These are phyloP conservation scores for Typhlichthys subterraneus DNA, from an alignment of 2,797 vertebrate genomes.

Conservation along the genomic window DNA sequence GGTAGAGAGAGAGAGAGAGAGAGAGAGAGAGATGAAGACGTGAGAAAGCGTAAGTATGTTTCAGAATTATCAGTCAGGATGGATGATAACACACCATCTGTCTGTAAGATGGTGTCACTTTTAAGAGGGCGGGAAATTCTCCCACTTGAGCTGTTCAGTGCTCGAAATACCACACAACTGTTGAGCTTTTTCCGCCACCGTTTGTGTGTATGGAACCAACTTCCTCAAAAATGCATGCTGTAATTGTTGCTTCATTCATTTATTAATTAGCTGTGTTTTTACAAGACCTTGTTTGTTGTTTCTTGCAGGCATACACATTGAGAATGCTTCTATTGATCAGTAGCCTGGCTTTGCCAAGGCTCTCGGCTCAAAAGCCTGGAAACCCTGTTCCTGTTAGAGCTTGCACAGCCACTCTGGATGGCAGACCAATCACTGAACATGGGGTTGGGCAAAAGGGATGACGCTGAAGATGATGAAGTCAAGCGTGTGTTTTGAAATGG, in stretches of 20 bases:
- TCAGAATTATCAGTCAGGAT: conserved; percentile 34
- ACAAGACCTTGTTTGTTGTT: too few species aligned
- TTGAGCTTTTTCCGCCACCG: conserved; percentile 42
- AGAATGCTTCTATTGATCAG: too few species aligned
- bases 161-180: conserved; percentile 30
- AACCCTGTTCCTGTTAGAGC: too few species aligned
- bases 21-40: neutral
- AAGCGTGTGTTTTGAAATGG: too few species aligned
- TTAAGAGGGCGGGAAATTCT: conserved; percentile 51
- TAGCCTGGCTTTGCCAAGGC: too few species aligned
- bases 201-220: conserved; percentile 50
- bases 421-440: too few species aligned
- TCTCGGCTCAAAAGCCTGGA: too few species aligned
- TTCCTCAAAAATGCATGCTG: conserved; percentile 15
- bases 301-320: too few species aligned
- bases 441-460: too few species aligned
- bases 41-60: conserved; percentile 30
- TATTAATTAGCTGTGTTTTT: too few species aligned
- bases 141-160: conserved; percentile 42
- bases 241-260: neutral
- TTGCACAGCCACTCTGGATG: too few species aligned
- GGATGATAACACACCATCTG: conserved; percentile 68
- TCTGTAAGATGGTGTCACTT: conserved; percentile 57
- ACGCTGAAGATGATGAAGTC: too few species aligned
- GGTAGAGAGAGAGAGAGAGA: conserved; percentile 15